Base-by-base conservation (phyloP, 2,113 vertebrate genomes). In the Etheostoma cragini region DNA sequence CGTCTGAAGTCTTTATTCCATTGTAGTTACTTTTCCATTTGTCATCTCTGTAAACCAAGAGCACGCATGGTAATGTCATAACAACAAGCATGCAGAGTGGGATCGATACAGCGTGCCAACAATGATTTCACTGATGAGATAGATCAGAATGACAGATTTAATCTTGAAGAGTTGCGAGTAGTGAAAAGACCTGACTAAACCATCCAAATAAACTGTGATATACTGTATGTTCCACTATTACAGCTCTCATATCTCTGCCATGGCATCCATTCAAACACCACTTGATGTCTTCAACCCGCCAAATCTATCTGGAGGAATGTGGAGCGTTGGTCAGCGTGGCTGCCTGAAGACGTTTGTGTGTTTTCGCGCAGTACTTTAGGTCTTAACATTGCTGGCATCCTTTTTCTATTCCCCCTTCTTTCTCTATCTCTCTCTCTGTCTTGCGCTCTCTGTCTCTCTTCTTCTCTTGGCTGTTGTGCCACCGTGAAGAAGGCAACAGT, bases 401-500 rank as follows among this genome's bases (percentile, higher is more conserved):
- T 73, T 69, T 71, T 81, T 21, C 19, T 70, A 45, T 76, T 21
- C 69, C 60, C 22, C 45, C 72, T 33, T 82, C 66, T 84, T 61
- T 67, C 69, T 82, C 66, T 87, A 16, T 83, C 78, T 83, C 52
- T 83, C 52, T 63, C 78, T 78, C 58, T 62, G 17, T 80, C 62
- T 73, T 60, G 72, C 69, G 74, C 57, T 72, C 71, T 89, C 53
- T 49, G 67, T 73, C 79, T 83, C 69, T 85, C 80, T 66, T 75
- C 79, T 74, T 82, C 67, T 88, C 76, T 88, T 79, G 92, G 89
- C 91, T 86, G 84, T 81, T 64, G 83, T 83, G 84, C 82, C 89
- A 91, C 82, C 5, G 35, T 80, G 89, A 83, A 90, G 87, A 87
- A 88, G 86, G 85, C 91, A 90, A 93, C 91, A 94, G 89, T 91